These are phyloP conservation scores for Serripes groenlandicus DNA, from an alignment of 2,888 invertebrate genomes.

Conservation along the genomic window DNA sequence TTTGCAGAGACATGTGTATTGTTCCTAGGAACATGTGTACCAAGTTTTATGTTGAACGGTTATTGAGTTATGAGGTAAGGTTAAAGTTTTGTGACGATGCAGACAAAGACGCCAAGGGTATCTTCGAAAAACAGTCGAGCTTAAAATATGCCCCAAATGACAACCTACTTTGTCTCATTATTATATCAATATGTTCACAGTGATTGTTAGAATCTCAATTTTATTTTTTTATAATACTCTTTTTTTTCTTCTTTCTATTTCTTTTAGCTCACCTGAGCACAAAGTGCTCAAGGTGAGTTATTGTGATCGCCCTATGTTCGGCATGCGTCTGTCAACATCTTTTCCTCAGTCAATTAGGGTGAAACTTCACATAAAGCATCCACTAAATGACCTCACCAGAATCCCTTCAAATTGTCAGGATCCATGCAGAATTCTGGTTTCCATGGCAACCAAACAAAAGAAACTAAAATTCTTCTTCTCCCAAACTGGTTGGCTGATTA, in stretches of 20 bases:
- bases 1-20: background rate
- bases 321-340: background rate
- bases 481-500: too few species aligned
- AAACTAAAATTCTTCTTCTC: too few species aligned
- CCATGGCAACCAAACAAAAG: too few species aligned
- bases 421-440: too few species aligned
- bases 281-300: background rate
- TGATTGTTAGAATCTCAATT: too few species aligned
- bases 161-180: background rate
- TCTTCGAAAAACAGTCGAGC: background rate
- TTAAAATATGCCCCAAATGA: background rate
- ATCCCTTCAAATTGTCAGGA: too few species aligned
- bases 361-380: too few species aligned
- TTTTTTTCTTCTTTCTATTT: background rate
- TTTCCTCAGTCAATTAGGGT: background rate
- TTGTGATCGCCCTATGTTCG: background rate
- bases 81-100: background rate
- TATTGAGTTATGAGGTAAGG: background rate
- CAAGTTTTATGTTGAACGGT: background rate
- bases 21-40: background rate
- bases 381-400: too few species aligned
- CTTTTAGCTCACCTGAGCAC: conserved; percentile 12
- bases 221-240: background rate
- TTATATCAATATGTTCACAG: background rate
- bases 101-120: background rate